phyloP scores from a whole-genome alignment of 1,140 invertebrate species.

The Pseudomyrmex pallidus region DNA sequence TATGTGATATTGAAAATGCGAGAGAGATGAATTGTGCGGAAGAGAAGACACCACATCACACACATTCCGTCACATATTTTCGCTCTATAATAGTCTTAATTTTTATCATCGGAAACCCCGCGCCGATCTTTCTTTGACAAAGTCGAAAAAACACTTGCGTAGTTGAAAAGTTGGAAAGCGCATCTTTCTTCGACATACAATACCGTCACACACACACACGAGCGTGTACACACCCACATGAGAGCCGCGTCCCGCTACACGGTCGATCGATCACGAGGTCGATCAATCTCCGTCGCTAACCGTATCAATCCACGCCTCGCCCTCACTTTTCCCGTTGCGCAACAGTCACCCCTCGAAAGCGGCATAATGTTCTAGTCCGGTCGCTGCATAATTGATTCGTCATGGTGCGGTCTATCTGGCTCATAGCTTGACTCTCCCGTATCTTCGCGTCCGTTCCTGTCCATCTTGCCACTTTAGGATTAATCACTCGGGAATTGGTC shows the following conservation, averaged over 20 bases:
- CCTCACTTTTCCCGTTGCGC: slow-evolving; percentile 51
- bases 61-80: too few relatives aligned
- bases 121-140: background rate
- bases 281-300: slow-evolving; percentile 57
- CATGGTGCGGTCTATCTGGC: slow-evolving; percentile 42
- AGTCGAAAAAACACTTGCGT: slow-evolving; percentile 2
- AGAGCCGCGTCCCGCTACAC: slow-evolving; percentile 23
- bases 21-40: too few relatives aligned
- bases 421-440: background rate
- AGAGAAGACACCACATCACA: background rate
- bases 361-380: slow-evolving; percentile 55
- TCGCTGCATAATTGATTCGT: slow-evolving; percentile 63
- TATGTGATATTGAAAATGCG: too few relatives aligned
- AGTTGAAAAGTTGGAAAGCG: slow-evolving; percentile 19
- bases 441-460: slow-evolving; percentile 35
- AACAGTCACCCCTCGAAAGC: slow-evolving; percentile 24
- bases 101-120: background rate
- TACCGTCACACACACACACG: background rate
- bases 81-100: background rate
- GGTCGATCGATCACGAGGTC: slow-evolving; percentile 51
- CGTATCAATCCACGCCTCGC: slow-evolving; percentile 42
- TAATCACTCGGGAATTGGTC: slow-evolving; percentile 40
- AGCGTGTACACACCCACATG: background rate
- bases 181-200: slow-evolving; percentile 40
- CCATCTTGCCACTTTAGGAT: slow-evolving; percentile 52